Evolutionary conservation across 2,888 invertebrate genomes (phyloP), one percentile per base, ranked within the genome.

Genomic region (Synanthedon myopaeformis): DNA sequence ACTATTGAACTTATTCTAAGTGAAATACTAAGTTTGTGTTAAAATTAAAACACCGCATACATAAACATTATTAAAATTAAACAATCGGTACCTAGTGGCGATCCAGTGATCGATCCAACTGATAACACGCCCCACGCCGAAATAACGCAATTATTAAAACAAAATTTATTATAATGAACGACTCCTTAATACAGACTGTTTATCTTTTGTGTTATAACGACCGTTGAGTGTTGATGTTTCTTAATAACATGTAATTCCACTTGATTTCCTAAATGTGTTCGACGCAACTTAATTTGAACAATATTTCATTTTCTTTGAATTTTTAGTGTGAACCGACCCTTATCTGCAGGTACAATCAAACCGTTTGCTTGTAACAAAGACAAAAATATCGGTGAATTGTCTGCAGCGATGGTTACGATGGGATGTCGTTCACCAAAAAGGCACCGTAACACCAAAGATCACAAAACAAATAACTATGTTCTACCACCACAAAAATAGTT

Each of bases 161-260:
- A 79, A 83, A 84, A 79, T 69, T 70, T 76, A 82, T 73, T 74
- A 79, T 80, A 84, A 84, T 82, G 78, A 82, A 78, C 72, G 69
- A 78, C 78, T 79, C 78, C 72, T 85, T 85, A 85, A 85, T 85
- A 82, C 70, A 64, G 72, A 70, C 73, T 82, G 79, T 85, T 87
- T 86, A 86, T 86, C 83, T 86, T 84, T 85, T 79, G 81, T 78
- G 75, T 83, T 81, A 78, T 77, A 82, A 83, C 81, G 70, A 78
- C 81, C 78, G 70, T 67, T 72, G 70, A 72, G 81, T 86, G 86
- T 84, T 84, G 85, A 84, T 83, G 84, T 78, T 72, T 76, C 67
- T 64, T 86, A 86, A 87, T 87, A 82, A 84, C 75, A 82, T 82
- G 67, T 82, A 80, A 87, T 87, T 86, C 83, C 70, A 72, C 78